Percentiles rank a stretch among this genome's conserved stretches.
Conservation (phyloP, 2,113 vertebrate genomes). For the Engraulis encrasicolus region DNA sequence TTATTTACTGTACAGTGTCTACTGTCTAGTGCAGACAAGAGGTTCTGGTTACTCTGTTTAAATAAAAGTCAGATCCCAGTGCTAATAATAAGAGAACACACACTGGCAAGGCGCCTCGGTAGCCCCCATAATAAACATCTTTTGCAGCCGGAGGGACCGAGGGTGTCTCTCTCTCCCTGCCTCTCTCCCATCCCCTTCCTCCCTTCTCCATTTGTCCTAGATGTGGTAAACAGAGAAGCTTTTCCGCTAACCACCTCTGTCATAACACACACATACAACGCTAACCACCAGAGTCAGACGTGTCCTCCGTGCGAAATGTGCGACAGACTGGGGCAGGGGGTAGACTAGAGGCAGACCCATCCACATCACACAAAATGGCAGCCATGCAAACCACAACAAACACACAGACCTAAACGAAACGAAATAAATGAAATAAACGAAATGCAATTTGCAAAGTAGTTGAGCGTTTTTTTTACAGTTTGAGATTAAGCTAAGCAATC, state of each 20-base stretch:
- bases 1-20: conserved; percentile 4
- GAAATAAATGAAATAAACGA: no score
- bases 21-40: not conserved
- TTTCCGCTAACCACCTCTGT: not conserved
- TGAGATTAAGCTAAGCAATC: not conserved
- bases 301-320: not conserved
- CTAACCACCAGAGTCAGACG: not conserved
- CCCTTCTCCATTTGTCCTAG: not conserved
- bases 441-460: not conserved
- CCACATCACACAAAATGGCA: conserved; percentile 15
- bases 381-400: no score
- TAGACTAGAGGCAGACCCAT: not conserved
- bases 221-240: conserved; percentile 3
- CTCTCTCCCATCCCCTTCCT: not conserved
- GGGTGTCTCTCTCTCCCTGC: no score
- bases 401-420: not conserved
- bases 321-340: not conserved
- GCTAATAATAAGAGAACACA: not conserved
- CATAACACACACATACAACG: not conserved
- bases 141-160: not conserved
- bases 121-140: conserved; percentile 1
- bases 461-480: not conserved
- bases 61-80: not conserved
- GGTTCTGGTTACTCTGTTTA: conserved; percentile 9
- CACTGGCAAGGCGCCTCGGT: not conserved